phyloP scores from a whole-genome alignment of 1,140 invertebrate genomes.

The Mizuhopecten yessoensis region DNA sequence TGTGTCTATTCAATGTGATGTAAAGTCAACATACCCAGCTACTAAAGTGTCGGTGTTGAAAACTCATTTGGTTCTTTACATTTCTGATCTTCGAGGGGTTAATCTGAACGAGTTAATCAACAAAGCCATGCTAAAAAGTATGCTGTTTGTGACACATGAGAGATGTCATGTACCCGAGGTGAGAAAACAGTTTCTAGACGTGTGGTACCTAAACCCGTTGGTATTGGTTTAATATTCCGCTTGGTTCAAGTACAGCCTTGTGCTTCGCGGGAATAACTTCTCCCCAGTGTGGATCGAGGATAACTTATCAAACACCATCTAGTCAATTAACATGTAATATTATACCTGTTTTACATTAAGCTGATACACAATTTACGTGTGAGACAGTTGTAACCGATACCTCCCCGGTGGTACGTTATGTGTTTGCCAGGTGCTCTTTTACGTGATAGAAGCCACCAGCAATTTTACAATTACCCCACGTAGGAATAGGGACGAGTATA shows the following conservation, averaged over 20 bases:
- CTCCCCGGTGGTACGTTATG: background rate
- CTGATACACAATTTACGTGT: background rate
- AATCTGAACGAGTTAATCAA: no score
- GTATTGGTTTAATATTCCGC: background rate
- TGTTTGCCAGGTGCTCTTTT: background rate
- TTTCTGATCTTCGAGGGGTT: no score
- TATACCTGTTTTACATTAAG: background rate
- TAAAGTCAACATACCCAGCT: no score
- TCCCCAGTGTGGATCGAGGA: background rate
- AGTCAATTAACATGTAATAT: background rate
- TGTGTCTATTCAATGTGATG: no score
- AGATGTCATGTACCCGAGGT: no score
- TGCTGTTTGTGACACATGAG: no score
- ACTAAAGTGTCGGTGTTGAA: no score
- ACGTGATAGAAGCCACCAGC: background rate
- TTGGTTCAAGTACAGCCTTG: background rate
- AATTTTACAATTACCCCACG: background rate
- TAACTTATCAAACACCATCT: constrained; percentile 11
- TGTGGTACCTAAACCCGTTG: no score
- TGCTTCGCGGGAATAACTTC: background rate
- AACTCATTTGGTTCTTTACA: no score
- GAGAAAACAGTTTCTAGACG: no score
- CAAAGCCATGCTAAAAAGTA: no score
- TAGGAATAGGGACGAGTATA: background rate
- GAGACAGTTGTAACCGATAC: background rate